A percentile compares a stretch with the other conserved stretches of the same genome.
phyloP scores from a whole-genome alignment of 2,888 invertebrate genomes.

The Thalpophila matura region DNA sequence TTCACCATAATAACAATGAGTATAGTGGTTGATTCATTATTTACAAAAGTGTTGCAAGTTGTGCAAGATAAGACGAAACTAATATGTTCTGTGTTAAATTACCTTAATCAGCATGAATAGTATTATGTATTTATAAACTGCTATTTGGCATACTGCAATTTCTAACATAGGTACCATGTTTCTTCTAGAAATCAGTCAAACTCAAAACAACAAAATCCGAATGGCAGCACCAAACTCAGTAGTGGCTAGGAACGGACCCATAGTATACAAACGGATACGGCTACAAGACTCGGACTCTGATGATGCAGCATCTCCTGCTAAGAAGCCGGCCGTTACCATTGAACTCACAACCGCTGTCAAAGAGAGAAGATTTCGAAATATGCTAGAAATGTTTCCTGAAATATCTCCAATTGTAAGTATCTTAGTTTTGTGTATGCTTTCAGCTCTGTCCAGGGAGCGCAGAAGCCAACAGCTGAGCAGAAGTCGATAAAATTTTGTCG shows the following conservation, averaged over 20 bases:
- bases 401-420: slow-evolving; percentile 90
- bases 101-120: slow-evolving; percentile 2
- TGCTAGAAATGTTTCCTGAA: slow-evolving; percentile 92
- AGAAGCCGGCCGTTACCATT: slow-evolving; percentile 48
- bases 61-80: not conserved
- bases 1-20: not conserved
- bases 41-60: slow-evolving; percentile 6
- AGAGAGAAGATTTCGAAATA: slow-evolving; percentile 91
- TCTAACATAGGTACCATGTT: not conserved
- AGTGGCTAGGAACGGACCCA: slow-evolving; percentile 73
- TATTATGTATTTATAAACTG: not conserved
- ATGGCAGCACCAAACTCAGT: slow-evolving; percentile 80
- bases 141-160: not conserved
- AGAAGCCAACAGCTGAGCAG: too few relatives aligned
- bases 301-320: slow-evolving; percentile 77
- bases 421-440: too few relatives aligned
- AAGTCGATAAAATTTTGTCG: too few relatives aligned
- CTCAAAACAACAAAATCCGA: slow-evolving; percentile 66
- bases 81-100: not conserved
- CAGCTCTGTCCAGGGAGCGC: too few relatives aligned
- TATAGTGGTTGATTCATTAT: not conserved
- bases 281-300: slow-evolving; percentile 90
- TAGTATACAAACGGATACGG: slow-evolving; percentile 84
- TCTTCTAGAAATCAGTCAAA: slow-evolving; percentile 64
- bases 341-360: slow-evolving; percentile 87